These are phyloP conservation scores for Antedon bifida DNA, from an alignment of 35 echinoderm and acorn worm genomes.

Conservation along the genomic window DNA sequence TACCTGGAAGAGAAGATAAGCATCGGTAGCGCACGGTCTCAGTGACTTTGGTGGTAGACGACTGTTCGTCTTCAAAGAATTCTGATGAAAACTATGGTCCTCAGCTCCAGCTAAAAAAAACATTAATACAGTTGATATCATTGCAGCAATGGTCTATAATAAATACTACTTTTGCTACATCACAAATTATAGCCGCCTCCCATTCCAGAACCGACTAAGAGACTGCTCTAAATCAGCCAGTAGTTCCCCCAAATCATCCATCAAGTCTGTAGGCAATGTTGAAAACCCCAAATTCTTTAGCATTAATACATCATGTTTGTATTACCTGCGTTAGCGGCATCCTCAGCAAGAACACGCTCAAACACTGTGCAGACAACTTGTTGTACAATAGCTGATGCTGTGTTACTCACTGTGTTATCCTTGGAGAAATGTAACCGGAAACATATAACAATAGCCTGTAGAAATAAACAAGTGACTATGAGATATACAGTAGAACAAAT, in stretches of 20 bases:
- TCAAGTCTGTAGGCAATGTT: no score
- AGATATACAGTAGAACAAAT: neutral
- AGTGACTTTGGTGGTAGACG: slow-evolving; percentile 48
- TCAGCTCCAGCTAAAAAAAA: slow-evolving; percentile 61
- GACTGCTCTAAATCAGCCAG: no score
- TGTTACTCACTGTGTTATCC: slow-evolving; percentile 93
- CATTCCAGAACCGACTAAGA: no score
- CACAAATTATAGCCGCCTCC: no score
- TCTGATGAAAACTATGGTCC: slow-evolving; percentile 23
- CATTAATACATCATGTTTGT: neutral
- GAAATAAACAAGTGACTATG: neutral
- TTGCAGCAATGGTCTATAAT: no score
- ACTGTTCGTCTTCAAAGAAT: slow-evolving; percentile 38
- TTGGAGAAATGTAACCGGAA: slow-evolving; percentile 89
- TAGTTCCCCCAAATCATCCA: no score
- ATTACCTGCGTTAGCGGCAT: slow-evolving; percentile 72
- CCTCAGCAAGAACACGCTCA: slow-evolving; percentile 83
- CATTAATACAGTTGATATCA: neutral
- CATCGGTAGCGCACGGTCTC: slow-evolving; percentile 77
- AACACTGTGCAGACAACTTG: slow-evolving; percentile 90
- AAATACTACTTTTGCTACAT: no score
- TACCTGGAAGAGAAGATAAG: slow-evolving; percentile 87
- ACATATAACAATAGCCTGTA: slow-evolving; percentile 88
- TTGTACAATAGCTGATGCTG: slow-evolving; percentile 84
- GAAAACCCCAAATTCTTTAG: no score